A percentile compares a stretch with the other conserved stretches of the same genome.
phyloP scores from a whole-genome alignment of 2,797 vertebrate species.

The Sardinella longiceps region DNA sequence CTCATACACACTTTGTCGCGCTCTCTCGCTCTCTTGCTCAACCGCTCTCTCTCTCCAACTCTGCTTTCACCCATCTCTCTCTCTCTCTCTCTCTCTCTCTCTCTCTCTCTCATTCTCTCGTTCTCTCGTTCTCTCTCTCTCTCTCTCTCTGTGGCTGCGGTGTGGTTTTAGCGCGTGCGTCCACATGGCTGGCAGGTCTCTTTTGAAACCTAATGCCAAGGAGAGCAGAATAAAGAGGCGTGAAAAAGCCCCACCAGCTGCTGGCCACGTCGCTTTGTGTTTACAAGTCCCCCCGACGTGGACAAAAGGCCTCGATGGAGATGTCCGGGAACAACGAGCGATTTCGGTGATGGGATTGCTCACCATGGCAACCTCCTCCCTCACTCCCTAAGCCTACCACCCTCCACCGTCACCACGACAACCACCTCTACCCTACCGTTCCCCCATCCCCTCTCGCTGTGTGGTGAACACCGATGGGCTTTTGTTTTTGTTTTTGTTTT shows the following conservation, averaged over 20 bases:
- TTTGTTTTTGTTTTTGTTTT: too few relatives aligned
- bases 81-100: neutral
- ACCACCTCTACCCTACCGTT: neutral
- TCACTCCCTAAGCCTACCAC: neutral
- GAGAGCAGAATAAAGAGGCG: conserved; percentile 9
- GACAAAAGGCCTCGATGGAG: conserved; percentile 40
- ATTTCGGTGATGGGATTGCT: conserved; percentile 42
- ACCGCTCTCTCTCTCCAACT: neutral
- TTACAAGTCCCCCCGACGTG: conserved; percentile 42
- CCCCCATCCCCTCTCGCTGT: neutral
- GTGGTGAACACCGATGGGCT: neutral
- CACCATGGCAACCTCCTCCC: conserved; percentile 51
- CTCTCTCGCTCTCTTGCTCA: neutral
- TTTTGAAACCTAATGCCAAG: conserved; percentile 29
- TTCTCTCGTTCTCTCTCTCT: neutral
- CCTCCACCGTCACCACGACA: neutral
- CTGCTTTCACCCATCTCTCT: neutral
- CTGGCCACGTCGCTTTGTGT: conserved; percentile 42
- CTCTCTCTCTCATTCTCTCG: neutral
- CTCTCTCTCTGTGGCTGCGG: conserved; percentile 28
- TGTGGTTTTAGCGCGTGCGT: conserved; percentile 29
- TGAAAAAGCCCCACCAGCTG: conserved; percentile 44
- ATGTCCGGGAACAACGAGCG: conserved; percentile 35
- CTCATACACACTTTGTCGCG: neutral
- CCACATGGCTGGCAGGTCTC: conserved; percentile 27